Evolutionary conservation across 2,797 vertebrate species (phyloP), one percentile per base, ranked within the genome.

Genomic region (Taenioides sp.): DNA sequence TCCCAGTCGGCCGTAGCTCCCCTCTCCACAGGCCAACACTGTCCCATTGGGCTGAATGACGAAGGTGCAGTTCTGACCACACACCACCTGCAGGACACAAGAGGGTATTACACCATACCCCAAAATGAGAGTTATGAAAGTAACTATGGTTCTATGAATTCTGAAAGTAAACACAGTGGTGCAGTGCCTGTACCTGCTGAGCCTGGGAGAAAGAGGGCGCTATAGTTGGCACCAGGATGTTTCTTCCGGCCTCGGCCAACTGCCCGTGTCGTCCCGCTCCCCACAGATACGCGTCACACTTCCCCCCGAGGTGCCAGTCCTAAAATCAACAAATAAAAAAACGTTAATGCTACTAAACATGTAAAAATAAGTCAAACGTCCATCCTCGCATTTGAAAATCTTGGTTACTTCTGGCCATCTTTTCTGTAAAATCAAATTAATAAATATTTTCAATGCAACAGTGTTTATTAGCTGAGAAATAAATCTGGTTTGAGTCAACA

Each of bases 281-380:
- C 98, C 98, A 99, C 54, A 99, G 88, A 57, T 87, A 96, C 17
- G 97, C 96, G 0, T 99, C 97, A 77, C 97, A 99, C 88, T 98
- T 99, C 60, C 98, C 98, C 75, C 98, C 98, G 1, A 99, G 93
- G 80, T 99, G 97, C 98, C 98, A 99, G 80, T 99, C 98, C 97
- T 99, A 12, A 47, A 47, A 47, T 4, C 2, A 47, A 47, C 14
- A 47, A 47, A 47, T 16, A 16, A 47, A 16, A 47, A 43, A 43
- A 12, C 0, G 43, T 47, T 16, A 16, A 47, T 1, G 16, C 43
- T 47, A 4, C 43, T 4, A 43, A 43, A 43, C 3, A 10, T 2
- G 9, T 9, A 37, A 10, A 37, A 37, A 10, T 14, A 12, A 12
- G 40, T 43, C 40, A 43, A 43, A 0, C 40, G 16, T 43, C 40